A percentile compares a stretch with the other conserved stretches of the same genome.
phyloP scores from a whole-genome alignment of 2,888 invertebrate species.

The Philopedon plagiatum region DNA sequence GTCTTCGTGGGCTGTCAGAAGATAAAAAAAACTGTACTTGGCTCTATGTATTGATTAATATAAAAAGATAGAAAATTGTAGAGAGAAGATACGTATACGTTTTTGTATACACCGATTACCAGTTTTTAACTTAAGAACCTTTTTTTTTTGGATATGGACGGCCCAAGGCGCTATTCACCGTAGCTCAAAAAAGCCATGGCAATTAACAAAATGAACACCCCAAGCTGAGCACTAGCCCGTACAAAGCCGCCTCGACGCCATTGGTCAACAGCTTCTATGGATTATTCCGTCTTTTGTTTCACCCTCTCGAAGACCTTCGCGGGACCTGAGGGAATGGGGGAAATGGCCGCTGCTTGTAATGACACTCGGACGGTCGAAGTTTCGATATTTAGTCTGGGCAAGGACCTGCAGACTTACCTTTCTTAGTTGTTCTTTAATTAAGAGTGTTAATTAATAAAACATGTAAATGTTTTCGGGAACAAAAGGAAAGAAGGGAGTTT shows the following conservation, averaged over 20 bases:
- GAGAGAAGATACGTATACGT: too few relatives aligned
- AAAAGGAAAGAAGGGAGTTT: too few relatives aligned
- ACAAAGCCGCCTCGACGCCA: slow-evolving; percentile 62
- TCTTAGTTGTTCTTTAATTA: neutral
- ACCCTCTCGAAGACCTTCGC: slow-evolving; percentile 57
- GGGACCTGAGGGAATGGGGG: slow-evolving; percentile 59
- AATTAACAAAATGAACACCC: slow-evolving; percentile 50
- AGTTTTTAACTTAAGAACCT: too few relatives aligned
- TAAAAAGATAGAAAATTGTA: too few relatives aligned
- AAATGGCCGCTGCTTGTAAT: slow-evolving; percentile 68
- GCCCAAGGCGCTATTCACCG: neutral
- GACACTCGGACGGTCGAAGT: slow-evolving; percentile 65
- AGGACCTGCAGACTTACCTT: neutral
- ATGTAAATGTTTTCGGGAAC: too few relatives aligned
- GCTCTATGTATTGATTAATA: too few relatives aligned
- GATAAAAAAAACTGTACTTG: too few relatives aligned
- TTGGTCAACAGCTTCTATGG: slow-evolving; percentile 69
- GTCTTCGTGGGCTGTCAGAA: too few relatives aligned
- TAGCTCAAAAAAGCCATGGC: slow-evolving; percentile 27
- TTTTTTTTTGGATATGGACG: neutral
- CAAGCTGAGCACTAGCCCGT: slow-evolving; percentile 44
- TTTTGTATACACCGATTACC: too few relatives aligned
- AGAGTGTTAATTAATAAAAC: neutral
- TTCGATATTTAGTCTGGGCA: slow-evolving; percentile 39
- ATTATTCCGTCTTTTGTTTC: slow-evolving; percentile 71